Conservation (phyloP, 2,797 vertebrate genomes). For the Catamblyrhynchus diadema region DNA sequence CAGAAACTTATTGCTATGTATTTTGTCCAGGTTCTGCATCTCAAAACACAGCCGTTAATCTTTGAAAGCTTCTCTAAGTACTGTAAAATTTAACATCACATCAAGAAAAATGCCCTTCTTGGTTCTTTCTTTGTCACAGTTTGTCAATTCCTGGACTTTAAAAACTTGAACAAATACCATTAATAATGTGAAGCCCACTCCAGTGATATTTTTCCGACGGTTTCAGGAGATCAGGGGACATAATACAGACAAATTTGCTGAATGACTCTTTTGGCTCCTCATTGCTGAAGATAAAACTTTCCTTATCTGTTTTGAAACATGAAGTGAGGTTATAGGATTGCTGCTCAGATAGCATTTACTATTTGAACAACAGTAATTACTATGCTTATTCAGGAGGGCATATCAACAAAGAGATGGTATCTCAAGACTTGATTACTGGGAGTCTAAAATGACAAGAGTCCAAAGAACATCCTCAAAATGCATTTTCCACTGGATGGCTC, state of each 20-base stretch:
- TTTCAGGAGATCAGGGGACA: not conserved
- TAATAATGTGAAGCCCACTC: not conserved
- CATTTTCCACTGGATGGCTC: not conserved
- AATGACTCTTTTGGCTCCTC: not conserved
- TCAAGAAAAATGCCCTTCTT: not conserved
- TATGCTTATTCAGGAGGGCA: constrained; percentile 37
- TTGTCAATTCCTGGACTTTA: not conserved
- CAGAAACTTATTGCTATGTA: not conserved
- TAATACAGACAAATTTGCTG: not conserved
- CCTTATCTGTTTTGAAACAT: not conserved
- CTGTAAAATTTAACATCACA: constrained; percentile 4
- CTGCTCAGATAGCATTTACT: not conserved
- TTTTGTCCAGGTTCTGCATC: not conserved
- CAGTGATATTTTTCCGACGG: not conserved
- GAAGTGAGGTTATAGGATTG: not conserved
- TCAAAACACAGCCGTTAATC: not conserved
- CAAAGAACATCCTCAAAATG: not conserved
- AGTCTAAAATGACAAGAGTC: not conserved
- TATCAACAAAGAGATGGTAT: not conserved
- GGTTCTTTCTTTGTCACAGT: not conserved
- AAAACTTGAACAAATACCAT: not conserved
- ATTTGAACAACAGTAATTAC: constrained; percentile 39
- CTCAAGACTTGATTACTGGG: not conserved
- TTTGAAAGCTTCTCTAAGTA: not conserved
- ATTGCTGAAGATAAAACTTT: not conserved